A percentile compares a stretch with the other conserved stretches of the same genome.
phyloP scores from a whole-genome alignment of 2,888 invertebrate genomes.

The Synanthedon tipuliformis region DNA sequence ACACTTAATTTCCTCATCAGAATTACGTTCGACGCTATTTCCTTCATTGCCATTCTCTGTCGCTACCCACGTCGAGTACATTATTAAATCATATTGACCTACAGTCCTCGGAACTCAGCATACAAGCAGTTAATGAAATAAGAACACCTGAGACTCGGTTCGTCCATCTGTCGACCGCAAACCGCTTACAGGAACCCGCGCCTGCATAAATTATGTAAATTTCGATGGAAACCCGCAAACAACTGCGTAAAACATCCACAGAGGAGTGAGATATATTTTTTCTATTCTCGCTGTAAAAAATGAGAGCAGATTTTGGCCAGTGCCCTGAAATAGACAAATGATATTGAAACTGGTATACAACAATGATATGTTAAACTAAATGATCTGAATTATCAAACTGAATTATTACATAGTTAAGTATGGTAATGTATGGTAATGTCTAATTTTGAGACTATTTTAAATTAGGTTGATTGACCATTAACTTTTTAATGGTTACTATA shows the following conservation, averaged over 20 bases:
- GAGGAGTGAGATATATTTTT: not conserved
- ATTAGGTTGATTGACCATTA: too few relatives aligned
- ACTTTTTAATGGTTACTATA: too few relatives aligned
- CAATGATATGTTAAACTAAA: too few relatives aligned
- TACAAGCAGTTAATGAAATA: not conserved
- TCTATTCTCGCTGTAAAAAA: not conserved
- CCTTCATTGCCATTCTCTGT: not conserved
- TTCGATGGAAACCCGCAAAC: conserved; percentile 9
- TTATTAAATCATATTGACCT: not conserved
- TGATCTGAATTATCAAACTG: too few relatives aligned
- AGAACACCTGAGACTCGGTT: conserved; percentile 9
- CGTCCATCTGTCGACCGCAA: conserved; percentile 6
- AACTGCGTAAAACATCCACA: conserved; percentile 7
- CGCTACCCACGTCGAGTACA: not conserved
- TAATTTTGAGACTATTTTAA: too few relatives aligned
- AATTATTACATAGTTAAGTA: too few relatives aligned
- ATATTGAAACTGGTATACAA: too few relatives aligned
- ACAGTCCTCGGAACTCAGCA: not conserved
- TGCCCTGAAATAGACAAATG: too few relatives aligned
- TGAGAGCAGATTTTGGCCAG: not conserved
- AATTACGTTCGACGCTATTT: not conserved
- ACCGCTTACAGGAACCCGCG: conserved; percentile 4
- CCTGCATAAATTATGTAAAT: conserved; percentile 27
- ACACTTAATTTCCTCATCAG: not conserved
- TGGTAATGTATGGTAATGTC: too few relatives aligned